These are phyloP conservation scores for Myiotriccus ornatus DNA, from an alignment of 2,797 vertebrate genomes.

Conservation along the genomic window DNA sequence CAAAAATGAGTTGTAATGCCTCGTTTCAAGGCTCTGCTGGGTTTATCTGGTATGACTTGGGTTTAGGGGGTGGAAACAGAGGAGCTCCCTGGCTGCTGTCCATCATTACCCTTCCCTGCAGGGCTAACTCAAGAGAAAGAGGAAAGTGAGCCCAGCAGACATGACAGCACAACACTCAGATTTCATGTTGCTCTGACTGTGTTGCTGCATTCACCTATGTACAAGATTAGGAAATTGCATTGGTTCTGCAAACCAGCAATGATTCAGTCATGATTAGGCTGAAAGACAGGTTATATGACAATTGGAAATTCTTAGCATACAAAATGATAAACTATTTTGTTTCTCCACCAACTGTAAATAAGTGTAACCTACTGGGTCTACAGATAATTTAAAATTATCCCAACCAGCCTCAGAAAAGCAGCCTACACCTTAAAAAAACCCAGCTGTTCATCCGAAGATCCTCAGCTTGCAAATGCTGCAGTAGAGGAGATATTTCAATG, in stretches of 20 bases:
- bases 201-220: background rate
- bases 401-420: background rate
- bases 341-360: background rate
- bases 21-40: background rate
- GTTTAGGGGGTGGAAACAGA: background rate
- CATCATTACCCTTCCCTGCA: background rate
- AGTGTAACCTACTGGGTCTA: fast-evolving
- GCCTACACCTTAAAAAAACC: background rate
- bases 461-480: background rate
- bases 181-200: background rate
- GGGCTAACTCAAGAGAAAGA: background rate
- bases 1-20: background rate
- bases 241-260: background rate
- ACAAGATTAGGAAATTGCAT: background rate
- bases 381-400: background rate
- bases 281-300: background rate
- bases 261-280: background rate
- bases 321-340: background rate
- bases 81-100: background rate
- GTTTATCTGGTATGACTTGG: background rate
- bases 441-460: background rate
- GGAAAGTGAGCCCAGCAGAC: background rate
- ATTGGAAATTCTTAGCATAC: background rate
- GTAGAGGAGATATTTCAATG: background rate
- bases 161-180: background rate